phyloP scores from a whole-genome alignment of 2,113 vertebrate genomes.

The Hypanus sabinus region DNA sequence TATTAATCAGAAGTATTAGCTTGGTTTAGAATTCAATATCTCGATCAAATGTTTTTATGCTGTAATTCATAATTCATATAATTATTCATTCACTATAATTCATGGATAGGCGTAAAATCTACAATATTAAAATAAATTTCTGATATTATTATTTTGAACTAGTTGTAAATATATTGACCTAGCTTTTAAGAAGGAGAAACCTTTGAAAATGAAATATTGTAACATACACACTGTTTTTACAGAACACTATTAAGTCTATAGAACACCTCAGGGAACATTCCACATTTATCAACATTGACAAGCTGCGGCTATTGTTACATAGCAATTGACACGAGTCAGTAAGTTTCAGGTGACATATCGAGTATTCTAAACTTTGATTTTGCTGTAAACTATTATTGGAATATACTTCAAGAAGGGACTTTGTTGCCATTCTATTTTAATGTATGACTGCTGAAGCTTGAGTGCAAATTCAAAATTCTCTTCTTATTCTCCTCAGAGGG shows the following conservation, averaged over 20 bases:
- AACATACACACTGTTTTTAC: not conserved
- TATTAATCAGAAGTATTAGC: not conserved
- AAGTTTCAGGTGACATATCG: not conserved
- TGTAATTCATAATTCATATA: too few relatives aligned
- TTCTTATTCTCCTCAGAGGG: not conserved
- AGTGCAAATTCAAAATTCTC: not conserved
- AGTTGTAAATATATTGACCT: not conserved
- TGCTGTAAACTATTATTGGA: not conserved
- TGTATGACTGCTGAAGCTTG: too few relatives aligned
- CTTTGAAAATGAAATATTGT: not conserved
- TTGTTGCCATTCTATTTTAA: not conserved
- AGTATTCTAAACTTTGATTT: not conserved
- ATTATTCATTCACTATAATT: too few relatives aligned
- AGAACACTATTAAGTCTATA: not conserved
- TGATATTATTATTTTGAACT: not conserved
- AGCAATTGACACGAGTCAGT: not conserved
- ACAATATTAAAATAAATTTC: not conserved
- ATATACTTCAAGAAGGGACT: not conserved
- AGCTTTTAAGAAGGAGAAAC: not conserved
- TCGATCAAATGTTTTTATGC: not conserved
- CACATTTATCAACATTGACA: not conserved
- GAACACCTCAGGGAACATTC: not conserved
- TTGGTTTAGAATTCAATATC: not conserved
- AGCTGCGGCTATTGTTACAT: not conserved
- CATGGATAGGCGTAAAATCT: not conserved